phyloP scores from a whole-genome alignment of 2,797 vertebrate genomes.

The Paguma larvata region DNA sequence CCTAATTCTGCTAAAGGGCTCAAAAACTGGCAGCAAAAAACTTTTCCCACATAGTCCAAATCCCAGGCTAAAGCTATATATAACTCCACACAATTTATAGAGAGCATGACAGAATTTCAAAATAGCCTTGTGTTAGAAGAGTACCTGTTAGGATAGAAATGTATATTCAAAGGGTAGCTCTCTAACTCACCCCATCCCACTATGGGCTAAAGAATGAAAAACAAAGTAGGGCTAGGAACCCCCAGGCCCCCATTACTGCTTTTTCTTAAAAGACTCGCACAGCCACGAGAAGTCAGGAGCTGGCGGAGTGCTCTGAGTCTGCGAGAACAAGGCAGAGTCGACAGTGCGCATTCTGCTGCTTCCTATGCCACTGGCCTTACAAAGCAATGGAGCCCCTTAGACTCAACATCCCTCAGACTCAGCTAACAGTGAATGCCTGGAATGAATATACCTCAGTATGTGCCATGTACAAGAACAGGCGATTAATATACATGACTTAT shows the following conservation, averaged over 20 bases:
- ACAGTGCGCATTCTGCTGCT: neutral
- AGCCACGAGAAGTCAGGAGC: neutral
- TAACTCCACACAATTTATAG: conserved; percentile 23
- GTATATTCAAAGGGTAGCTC: neutral
- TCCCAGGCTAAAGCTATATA: neutral
- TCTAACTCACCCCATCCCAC: neutral
- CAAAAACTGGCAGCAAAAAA: conserved; percentile 18
- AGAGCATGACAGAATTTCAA: conserved; percentile 22
- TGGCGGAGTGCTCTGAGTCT: neutral
- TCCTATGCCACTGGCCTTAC: neutral
- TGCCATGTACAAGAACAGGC: neutral
- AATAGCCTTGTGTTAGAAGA: neutral
- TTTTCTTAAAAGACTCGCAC: neutral
- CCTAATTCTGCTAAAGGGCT: conserved; percentile 40
- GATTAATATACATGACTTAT: conserved; percentile 23
- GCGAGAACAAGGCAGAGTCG: neutral
- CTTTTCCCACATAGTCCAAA: neutral
- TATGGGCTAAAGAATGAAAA: neutral
- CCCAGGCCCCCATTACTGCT: neutral
- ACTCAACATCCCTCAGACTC: neutral
- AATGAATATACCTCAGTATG: neutral
- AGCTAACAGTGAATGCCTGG: neutral
- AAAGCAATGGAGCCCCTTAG: neutral
- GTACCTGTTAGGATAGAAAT: neutral
- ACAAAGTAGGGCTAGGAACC: neutral